Evolutionary conservation across 1,140 invertebrate species (phyloP).

Genomic region (Caerostris extrusa): DNA sequence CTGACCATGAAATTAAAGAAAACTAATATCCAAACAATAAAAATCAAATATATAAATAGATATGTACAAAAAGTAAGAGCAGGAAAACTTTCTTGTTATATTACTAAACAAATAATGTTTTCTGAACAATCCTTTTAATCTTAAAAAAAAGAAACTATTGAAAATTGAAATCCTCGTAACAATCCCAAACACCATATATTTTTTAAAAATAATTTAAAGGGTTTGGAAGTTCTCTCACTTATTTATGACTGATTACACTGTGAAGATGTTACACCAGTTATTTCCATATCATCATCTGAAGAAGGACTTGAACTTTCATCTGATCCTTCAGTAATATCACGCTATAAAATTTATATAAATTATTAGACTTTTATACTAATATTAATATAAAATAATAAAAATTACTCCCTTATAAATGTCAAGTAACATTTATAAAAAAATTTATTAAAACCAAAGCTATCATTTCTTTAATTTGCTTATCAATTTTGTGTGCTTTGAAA

Average conservation of each 20-base stretch:
- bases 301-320: slow-evolving; percentile 1
- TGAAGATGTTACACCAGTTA: background rate
- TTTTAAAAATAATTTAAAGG: background rate
- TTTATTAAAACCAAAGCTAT: no score
- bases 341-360: background rate
- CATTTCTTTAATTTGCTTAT: no score
- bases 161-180: slow-evolving; percentile 21
- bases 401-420: no score
- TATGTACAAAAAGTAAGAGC: slow-evolving; percentile 27
- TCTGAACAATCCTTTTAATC: background rate
- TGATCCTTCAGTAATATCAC: background rate
- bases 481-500: no score
- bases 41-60: slow-evolving; percentile 18
- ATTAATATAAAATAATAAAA: no score
- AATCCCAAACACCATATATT: background rate
- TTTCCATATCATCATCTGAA: background rate
- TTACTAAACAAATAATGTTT: background rate
- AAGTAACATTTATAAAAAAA: no score
- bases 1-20: background rate
- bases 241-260: slow-evolving; percentile 42
- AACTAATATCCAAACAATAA: background rate
- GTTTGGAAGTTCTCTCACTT: background rate
- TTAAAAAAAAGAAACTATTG: background rate
- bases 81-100: background rate
- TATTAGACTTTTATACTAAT: no score